These are phyloP conservation scores for Dicyrtoma fusca DNA, from an alignment of 2,888 invertebrate genomes.

Conservation along the genomic window DNA sequence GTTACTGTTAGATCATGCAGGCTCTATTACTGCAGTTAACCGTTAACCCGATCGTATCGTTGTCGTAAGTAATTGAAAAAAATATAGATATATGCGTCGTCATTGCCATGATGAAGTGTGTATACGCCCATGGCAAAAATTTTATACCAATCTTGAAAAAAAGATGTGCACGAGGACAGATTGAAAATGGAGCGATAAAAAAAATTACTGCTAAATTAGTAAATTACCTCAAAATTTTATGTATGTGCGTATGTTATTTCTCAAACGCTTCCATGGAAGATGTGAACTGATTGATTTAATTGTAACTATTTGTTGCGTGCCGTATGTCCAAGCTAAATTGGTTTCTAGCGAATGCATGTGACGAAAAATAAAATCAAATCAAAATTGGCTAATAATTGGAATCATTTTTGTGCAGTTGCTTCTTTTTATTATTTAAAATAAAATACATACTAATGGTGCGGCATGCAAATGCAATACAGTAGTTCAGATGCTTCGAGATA, in stretches of 20 bases:
- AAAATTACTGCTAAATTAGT: constrained; percentile 16
- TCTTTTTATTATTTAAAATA: too few relatives aligned
- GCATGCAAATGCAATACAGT: too few relatives aligned
- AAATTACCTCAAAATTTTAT: constrained; percentile 16
- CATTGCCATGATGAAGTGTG: constrained; percentile 16
- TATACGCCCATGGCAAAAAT: constrained; percentile 18
- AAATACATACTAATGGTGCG: too few relatives aligned
- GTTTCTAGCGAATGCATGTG: constrained; percentile 12
- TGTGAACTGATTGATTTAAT: constrained; percentile 28
- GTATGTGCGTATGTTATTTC: constrained; percentile 19
- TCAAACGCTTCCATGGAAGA: constrained; percentile 31
- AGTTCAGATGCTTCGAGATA: too few relatives aligned
- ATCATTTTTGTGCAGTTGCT: neutral
- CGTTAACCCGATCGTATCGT: constrained; percentile 4
- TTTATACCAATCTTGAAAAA: constrained; percentile 25
- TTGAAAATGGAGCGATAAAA: constrained; percentile 2
- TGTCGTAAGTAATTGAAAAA: constrained; percentile 17
- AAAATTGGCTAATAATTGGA: constrained; percentile 31
- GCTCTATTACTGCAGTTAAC: constrained; percentile 14
- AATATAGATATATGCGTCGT: constrained; percentile 4
- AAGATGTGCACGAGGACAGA: neutral
- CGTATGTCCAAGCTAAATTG: constrained; percentile 24
- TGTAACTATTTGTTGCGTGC: constrained; percentile 20
- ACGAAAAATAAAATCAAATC: constrained; percentile 22
- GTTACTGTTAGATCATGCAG: neutral